Evolutionary conservation across 2,888 invertebrate genomes (phyloP).

Genomic region (Xestia c-nigrum): DNA sequence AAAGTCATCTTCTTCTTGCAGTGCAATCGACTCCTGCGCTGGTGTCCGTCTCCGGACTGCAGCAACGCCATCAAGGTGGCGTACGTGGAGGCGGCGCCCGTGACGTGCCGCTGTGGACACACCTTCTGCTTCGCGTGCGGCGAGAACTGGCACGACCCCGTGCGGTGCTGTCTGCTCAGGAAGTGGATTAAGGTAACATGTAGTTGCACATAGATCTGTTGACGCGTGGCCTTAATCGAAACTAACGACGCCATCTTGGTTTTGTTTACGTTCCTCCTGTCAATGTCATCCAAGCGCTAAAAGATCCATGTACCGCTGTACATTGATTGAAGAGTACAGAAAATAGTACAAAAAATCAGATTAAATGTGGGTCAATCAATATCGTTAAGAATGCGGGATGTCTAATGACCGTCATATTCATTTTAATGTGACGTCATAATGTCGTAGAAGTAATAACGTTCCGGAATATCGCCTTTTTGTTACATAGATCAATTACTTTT

Average conservation of each 20-base stretch:
- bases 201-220: neutral
- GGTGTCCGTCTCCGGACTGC: conserved; percentile 99
- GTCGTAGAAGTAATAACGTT: neutral
- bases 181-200: conserved; percentile 97
- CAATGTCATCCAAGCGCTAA: neutral
- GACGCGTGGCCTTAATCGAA: neutral
- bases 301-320: neutral
- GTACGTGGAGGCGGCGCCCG: conserved; percentile 97
- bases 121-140: conserved; percentile 99
- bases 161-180: conserved; percentile 97
- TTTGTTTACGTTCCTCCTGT: neutral
- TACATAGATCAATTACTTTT: neutral
- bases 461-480: neutral
- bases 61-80: conserved; percentile 98
- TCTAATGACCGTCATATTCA: neutral
- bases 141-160: conserved; percentile 99
- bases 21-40: conserved; percentile 98
- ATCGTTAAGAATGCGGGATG: neutral
- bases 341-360: neutral
- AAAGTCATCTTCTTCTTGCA: conserved; percentile 74
- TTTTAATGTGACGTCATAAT: neutral
- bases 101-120: conserved; percentile 97
- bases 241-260: neutral
- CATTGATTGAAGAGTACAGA: neutral
- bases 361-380: neutral